Evolutionary conservation across 2,113 vertebrate species (phyloP), one percentile per base, ranked within the genome.

Genomic region (Brachyhypopomus occidentalis): DNA sequence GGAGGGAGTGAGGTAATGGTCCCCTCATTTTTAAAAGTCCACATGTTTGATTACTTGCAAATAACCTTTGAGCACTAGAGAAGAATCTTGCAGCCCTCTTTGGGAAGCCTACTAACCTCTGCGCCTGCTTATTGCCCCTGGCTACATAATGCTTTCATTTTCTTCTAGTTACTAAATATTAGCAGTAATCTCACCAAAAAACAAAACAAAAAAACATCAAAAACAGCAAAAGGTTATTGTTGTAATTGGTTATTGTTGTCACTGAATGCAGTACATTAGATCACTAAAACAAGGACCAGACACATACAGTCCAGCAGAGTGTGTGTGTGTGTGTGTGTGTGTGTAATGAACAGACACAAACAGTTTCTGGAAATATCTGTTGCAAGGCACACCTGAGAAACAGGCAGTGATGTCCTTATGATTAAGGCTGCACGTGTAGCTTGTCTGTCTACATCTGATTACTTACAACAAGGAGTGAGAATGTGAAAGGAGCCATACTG

Each of bases 321-420:
- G 45, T 52, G 45, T 52, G 45, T 52, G 45, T 14, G 12, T 52
- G 45, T 52, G 45, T 52, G 45, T 52, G 7, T 52, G 45, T 52
- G 45, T 52, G 45, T 52, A 52, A 20, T 64, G 79, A n/a, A 36
- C 12, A 70, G 77, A 6, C 66, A 67, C n/a, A 64, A 79, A 66
- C 81, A 88, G 55, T 17, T 66, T 80, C 75, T 84, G 75, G 84
- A 82, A 83, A 64, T 72, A 84, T 86, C 84, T 86, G 91, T 90
- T 91, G 88, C 88, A 89, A 91, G 88, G 88, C 87, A 22, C 66
- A 70, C 66, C 66, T 90, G 19, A 70, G 64, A 67, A 67, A 38
- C 27, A 67, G 66, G 41, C 36, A 70, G 20, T 70, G 14, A 70
- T 70, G 66, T 70, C 19, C 19, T 38, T 41, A 41, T 70, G 34